These are phyloP conservation scores for Mallateleia sp. DNA, from an alignment of 2,888 invertebrate genomes.

Conservation along the genomic window DNA sequence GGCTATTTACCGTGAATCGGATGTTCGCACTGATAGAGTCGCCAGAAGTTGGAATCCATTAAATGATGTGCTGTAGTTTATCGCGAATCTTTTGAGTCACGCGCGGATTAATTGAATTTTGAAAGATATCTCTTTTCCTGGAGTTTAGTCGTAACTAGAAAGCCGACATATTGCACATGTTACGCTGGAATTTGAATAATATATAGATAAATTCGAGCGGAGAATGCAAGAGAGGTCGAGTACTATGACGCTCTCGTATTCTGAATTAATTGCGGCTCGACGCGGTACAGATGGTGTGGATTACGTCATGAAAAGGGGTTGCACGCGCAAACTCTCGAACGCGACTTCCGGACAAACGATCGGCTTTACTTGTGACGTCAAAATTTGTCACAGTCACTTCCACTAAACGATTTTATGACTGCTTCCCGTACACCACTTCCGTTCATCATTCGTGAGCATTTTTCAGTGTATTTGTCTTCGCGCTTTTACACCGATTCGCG, in stretches of 20 bases:
- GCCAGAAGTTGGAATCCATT: slow-evolving; percentile 18
- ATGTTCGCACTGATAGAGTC: slow-evolving; percentile 32
- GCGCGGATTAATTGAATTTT: slow-evolving; percentile 64
- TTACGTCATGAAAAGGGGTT: slow-evolving; percentile 83
- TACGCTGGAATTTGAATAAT: slow-evolving; percentile 78
- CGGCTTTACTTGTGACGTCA: slow-evolving; percentile 82
- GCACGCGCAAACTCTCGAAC: slow-evolving; percentile 82
- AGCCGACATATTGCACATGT: slow-evolving; percentile 75
- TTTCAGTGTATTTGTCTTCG: neutral
- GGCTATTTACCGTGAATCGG: slow-evolving; percentile 13
- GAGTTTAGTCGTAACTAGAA: slow-evolving; percentile 44
- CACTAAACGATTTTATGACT: slow-evolving; percentile 70
- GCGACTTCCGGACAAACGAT: slow-evolving; percentile 83
- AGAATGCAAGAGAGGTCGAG: slow-evolving; percentile 76
- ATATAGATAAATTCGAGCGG: slow-evolving; percentile 75
- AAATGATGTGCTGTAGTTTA: slow-evolving; percentile 26
- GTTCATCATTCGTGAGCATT: slow-evolving; percentile 13
- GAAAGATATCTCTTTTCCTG: slow-evolving; percentile 60
- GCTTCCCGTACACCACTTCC: slow-evolving; percentile 48
- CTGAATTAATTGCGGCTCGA: slow-evolving; percentile 85
- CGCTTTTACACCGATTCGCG: neutral
- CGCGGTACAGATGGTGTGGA: slow-evolving; percentile 85
- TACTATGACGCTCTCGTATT: slow-evolving; percentile 72
- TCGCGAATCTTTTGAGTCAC: slow-evolving; percentile 54
- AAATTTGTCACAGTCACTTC: slow-evolving; percentile 82